These are phyloP conservation scores for Diplolepis rosae DNA, from an alignment of 2,888 invertebrate species.

Conservation along the genomic window DNA sequence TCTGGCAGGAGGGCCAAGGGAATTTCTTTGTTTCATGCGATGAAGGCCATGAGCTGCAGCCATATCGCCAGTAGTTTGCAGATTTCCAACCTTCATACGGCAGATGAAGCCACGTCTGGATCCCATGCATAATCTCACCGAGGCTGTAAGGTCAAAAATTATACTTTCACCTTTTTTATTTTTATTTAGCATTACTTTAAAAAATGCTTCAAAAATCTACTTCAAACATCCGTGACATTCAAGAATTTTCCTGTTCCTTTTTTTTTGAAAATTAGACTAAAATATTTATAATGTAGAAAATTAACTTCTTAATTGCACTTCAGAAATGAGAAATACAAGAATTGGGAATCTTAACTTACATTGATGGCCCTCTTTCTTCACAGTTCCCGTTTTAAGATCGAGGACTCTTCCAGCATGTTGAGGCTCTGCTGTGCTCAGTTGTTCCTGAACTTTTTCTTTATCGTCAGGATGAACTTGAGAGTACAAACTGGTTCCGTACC, in stretches of 20 bases:
- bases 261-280: too few relatives aligned
- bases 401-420: conserved; percentile 96
- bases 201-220: too few relatives aligned
- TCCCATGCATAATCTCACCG: conserved; percentile 98
- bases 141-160: conserved; percentile 78
- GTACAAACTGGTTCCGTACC: conserved; percentile 97
- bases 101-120: conserved; percentile 99
- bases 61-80: conserved; percentile 81
- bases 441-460: conserved; percentile 96
- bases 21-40: conserved; percentile 94
- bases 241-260: too few relatives aligned
- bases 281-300: too few relatives aligned
- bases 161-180: neutral
- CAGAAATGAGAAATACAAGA: too few relatives aligned
- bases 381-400: conserved; percentile 98
- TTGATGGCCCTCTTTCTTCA: conserved; percentile 99
- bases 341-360: conserved; percentile 81
- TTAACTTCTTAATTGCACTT: too few relatives aligned
- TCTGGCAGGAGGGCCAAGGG: conserved; percentile 88
- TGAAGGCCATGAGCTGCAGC: conserved; percentile 87
- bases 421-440: conserved; percentile 96
- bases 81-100: conserved; percentile 96
- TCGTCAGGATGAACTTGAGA: conserved; percentile 99
- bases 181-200: neutral
- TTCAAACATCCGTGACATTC: too few relatives aligned